Evolutionary conservation across 2,888 invertebrate genomes (phyloP), one percentile per base, ranked within the genome.

Genomic region (Malthinus flaveolus): DNA sequence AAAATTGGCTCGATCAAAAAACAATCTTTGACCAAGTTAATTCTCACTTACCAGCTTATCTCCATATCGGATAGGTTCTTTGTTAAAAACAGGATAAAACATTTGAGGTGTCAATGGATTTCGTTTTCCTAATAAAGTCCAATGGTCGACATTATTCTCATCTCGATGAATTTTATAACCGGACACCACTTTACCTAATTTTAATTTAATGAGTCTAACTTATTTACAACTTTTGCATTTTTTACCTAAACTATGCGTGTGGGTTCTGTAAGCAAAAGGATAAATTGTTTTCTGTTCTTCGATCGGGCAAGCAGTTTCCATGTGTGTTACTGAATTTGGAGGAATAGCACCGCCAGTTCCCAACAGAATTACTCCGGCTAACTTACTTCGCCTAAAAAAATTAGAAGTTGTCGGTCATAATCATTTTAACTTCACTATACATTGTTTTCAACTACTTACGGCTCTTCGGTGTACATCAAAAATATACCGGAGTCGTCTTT

Each of bases 211-310:
- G 39, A 7, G 23, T 32, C 32, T 9, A 39, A 12, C 7, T 10
- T 10, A 35, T 1, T 10, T 4, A n/a, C 36, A 11, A 35, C 37
- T 37, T 11, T 39, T 32, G 15, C 46, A 32, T 47, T 11, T n/a
- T 75, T 74, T 78, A 81, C 95, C 94, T 53, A 97, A 84, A 15
- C 87, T 83, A 72, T 99, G 98, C 0, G 98, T 97, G 74, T 99
- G 98, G 0, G 92, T 92, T 62, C 98, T 85, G 80, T 92, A 98
- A 0, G 96, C 97, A 79, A 99, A 95, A 0, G 98, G 99, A 81
- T 96, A 87, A 47, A 99, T 86, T 3, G 85, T 85, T 76, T 95
- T 93, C 52, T 91, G 83, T 73, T 94, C 93, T 1, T 79, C 80
- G 45, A 95, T 85, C 54, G 82, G 81, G 78, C 98, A 99, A 0